Evolutionary conservation across 2,888 invertebrate genomes (phyloP).

Genomic region (Campopleginae sp.): DNA sequence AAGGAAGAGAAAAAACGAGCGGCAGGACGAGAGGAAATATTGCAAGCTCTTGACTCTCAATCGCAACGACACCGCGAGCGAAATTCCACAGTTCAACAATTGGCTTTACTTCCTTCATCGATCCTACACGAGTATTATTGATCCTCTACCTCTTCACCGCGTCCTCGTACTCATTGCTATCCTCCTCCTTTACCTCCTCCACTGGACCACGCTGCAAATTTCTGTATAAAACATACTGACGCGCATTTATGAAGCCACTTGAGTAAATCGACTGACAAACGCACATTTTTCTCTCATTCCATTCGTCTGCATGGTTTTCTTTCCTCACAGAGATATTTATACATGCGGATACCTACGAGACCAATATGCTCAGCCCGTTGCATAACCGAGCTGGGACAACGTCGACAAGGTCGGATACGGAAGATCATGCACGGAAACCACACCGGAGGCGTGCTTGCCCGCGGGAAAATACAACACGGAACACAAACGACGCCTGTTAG

Average conservation of each 20-base stretch:
- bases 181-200: conserved; percentile 86
- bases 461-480: conserved; percentile 78
- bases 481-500: conserved; percentile 72
- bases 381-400: conserved; percentile 47
- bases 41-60: conserved; percentile 68
- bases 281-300: neutral
- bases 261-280: neutral
- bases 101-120: conserved; percentile 63
- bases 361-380: conserved; percentile 50
- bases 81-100: conserved; percentile 69
- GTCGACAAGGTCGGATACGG: conserved; percentile 74
- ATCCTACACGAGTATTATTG: conserved; percentile 21
- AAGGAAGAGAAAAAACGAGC: conserved; percentile 13
- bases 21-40: neutral
- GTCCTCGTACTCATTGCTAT: conserved; percentile 78
- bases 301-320: neutral
- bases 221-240: conserved; percentile 26
- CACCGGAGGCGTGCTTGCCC: conserved; percentile 79
- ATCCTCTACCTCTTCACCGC: conserved; percentile 84
- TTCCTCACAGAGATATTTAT: neutral
- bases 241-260: neutral
- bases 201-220: conserved; percentile 83
- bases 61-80: conserved; percentile 65
- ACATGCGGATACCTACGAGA: neutral
- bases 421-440: conserved; percentile 78